Conservation (phyloP, 92 coral and sea anemone genomes). For the Phymanthus crucifer region DNA sequence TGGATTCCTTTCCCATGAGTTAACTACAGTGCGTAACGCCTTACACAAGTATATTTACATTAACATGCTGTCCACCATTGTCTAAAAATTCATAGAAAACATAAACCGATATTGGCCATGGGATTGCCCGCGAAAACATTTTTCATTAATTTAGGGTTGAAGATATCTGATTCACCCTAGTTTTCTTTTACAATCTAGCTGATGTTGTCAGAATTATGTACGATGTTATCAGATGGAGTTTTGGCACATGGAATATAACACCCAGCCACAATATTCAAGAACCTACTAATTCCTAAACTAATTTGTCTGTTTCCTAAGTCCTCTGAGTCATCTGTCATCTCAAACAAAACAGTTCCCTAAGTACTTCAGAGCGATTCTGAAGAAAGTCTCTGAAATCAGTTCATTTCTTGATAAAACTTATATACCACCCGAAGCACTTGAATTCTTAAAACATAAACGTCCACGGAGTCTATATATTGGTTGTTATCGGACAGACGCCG, state of each 20-base stretch:
- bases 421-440: not conserved
- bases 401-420: not conserved
- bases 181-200: slow-evolving; percentile 1
- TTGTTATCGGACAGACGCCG: not conserved
- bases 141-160: slow-evolving; percentile 2
- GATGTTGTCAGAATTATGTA: slow-evolving; percentile 12
- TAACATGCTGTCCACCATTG: slow-evolving; percentile 7
- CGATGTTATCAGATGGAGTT: slow-evolving; percentile 34
- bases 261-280: slow-evolving; percentile 15
- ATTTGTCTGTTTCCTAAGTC: slow-evolving; percentile 13
- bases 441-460: slow-evolving; percentile 1
- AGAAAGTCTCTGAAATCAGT: not conserved
- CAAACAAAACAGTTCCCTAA: slow-evolving; percentile 6
- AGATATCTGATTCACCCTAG: slow-evolving; percentile 22
- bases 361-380: not conserved
- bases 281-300: slow-evolving; percentile 6
- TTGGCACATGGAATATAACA: slow-evolving; percentile 29
- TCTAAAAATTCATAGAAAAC: not conserved
- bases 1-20: slow-evolving; percentile 22
- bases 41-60: not conserved
- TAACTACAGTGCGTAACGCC: slow-evolving; percentile 1
- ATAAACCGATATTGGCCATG: slow-evolving; percentile 6
- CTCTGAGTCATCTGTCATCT: slow-evolving; percentile 17
- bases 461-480: not conserved
- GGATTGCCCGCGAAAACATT: not conserved